phyloP scores from a whole-genome alignment of 2,113 vertebrate genomes.

The Odontesthes bonariensis region DNA sequence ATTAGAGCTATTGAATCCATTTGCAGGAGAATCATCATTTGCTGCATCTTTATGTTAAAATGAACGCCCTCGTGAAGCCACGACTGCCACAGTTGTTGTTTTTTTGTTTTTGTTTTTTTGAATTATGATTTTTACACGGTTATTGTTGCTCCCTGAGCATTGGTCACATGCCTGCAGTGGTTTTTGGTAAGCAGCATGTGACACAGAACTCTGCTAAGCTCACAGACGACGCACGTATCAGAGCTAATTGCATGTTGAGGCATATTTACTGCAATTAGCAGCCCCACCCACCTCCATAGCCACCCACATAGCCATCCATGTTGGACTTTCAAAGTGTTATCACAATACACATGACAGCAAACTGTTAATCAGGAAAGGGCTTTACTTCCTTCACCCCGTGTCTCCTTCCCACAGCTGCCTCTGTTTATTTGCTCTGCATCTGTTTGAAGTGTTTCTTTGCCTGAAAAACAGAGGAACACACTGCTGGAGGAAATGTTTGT shows the following conservation, averaged over 20 bases:
- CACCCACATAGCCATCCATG: constrained; percentile 44
- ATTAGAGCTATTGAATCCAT: neutral
- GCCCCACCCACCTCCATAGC: constrained; percentile 48
- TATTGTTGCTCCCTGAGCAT: constrained; percentile 31
- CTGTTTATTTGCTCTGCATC: constrained; percentile 70
- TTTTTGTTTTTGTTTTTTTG: no score
- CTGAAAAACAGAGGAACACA: constrained; percentile 44
- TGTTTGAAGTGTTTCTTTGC: constrained; percentile 63
- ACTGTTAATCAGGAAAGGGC: constrained; percentile 74
- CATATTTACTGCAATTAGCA: constrained; percentile 61
- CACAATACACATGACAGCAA: constrained; percentile 63
- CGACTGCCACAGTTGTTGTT: constrained; percentile 22
- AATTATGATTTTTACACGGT: constrained; percentile 28
- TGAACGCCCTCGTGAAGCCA: constrained; percentile 25
- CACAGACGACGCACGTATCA: constrained; percentile 55
- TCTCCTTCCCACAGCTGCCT: constrained; percentile 47
- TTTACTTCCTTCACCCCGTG: constrained; percentile 55
- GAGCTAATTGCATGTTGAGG: constrained; percentile 62
- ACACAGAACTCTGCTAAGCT: constrained; percentile 61
- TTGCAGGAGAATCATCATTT: constrained; percentile 1
- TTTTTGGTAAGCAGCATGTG: constrained; percentile 65
- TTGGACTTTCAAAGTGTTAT: constrained; percentile 67
- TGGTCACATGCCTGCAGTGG: constrained; percentile 60
- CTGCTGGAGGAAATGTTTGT: constrained; percentile 53
- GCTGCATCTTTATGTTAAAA: constrained; percentile 13